A percentile compares a stretch with the other conserved stretches of the same genome.
These are phyloP conservation scores for Nowickia ferox DNA, from an alignment of 2,888 invertebrate genomes.

Conservation along the genomic window DNA sequence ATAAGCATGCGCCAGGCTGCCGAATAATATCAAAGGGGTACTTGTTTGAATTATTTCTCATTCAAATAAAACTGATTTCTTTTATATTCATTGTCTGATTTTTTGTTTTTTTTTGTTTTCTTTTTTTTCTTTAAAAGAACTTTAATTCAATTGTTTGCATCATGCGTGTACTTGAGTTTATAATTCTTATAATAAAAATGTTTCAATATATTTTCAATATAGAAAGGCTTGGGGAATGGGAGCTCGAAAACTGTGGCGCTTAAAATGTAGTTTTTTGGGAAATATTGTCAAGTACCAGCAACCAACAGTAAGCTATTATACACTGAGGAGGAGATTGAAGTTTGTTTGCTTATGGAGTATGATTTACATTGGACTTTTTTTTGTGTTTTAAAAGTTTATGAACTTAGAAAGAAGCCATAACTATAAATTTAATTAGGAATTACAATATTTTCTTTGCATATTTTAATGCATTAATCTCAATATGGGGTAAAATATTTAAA, in stretches of 20 bases:
- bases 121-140: conserved; percentile 43
- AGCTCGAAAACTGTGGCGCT: conserved; percentile 38
- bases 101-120: background rate
- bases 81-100: conserved; percentile 8
- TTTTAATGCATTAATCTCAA: conserved; percentile 64
- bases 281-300: conserved; percentile 54
- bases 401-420: conserved; percentile 76
- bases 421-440: conserved; percentile 78
- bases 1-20: conserved; percentile 67
- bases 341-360: background rate
- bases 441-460: conserved; percentile 71
- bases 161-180: conserved; percentile 72
- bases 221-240: conserved; percentile 1
- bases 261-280: conserved; percentile 22
- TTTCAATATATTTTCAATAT: conserved; percentile 30
- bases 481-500: conserved; percentile 64
- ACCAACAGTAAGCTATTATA: conserved; percentile 10
- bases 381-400: conserved; percentile 48
- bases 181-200: conserved; percentile 44
- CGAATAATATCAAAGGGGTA: conserved; percentile 71
- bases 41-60: conserved; percentile 57
- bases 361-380: background rate
- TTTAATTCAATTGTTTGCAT: conserved; percentile 72
- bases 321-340: conserved; percentile 2
- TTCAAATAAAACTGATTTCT: conserved; percentile 52